Percentiles rank a stretch among this genome's conserved stretches.
Evolutionary conservation across 2,888 invertebrate species (phyloP).

Genomic region (Nebria salina): DNA sequence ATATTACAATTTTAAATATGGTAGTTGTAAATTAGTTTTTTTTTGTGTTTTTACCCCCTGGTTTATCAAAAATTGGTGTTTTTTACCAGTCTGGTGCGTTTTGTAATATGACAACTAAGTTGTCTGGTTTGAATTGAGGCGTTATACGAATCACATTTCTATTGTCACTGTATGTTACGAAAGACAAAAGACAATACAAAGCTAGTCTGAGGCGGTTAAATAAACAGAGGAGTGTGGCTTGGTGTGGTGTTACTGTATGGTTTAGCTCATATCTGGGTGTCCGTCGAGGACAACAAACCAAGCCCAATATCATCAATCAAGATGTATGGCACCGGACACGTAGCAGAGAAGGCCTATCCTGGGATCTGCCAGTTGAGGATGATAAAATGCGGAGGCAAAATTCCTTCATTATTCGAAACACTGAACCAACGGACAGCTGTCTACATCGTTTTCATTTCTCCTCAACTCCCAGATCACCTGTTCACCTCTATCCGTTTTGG

Average conservation of each 20-base stretch:
- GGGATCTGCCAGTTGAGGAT: conserved; percentile 28
- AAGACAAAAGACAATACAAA: conserved; percentile 5
- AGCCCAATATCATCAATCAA: conserved; percentile 38
- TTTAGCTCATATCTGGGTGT: conserved; percentile 25
- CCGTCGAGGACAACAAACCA: conserved; percentile 22
- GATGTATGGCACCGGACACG: conserved; percentile 5
- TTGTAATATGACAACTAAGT: not conserved
- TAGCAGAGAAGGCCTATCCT: not conserved
- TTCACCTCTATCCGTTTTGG: not conserved
- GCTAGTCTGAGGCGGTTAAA: not conserved
- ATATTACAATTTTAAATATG: not conserved
- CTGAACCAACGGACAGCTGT: conserved; percentile 14
- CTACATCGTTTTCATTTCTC: not conserved
- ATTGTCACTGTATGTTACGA: not conserved
- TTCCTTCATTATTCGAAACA: conserved; percentile 20
- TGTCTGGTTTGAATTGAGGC: not conserved
- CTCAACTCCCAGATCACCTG: conserved; percentile 9
- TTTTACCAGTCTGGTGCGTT: not conserved
- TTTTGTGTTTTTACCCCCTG: too few species aligned
- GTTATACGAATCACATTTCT: not conserved
- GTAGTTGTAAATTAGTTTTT: not conserved
- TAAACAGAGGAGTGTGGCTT: conserved; percentile 27
- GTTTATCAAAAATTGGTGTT: too few species aligned
- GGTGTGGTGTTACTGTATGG: not conserved
- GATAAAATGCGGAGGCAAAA: conserved; percentile 29